Percentiles rank a stretch among this genome's conserved stretches.
Evolutionary conservation across 2,888 invertebrate genomes (phyloP).

Genomic region (Drosophila meridiana): DNA sequence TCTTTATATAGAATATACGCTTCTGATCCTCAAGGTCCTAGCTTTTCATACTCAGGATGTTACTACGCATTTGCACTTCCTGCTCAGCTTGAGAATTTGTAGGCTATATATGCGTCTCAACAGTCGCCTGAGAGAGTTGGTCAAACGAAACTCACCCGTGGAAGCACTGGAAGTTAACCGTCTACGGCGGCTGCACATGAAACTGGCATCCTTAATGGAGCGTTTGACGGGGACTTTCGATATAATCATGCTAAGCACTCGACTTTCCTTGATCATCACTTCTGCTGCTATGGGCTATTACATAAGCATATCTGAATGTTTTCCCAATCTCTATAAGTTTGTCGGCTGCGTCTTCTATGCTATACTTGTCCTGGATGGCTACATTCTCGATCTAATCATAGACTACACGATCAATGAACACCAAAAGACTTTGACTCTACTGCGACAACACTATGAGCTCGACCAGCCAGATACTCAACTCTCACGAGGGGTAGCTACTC

Average conservation of each 20-base stretch:
- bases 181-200: constrained; percentile 38
- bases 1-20: accelerated
- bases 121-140: constrained; percentile 7
- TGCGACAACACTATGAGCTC: constrained; percentile 2
- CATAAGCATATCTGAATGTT: not conserved
- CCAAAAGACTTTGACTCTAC: constrained; percentile 4
- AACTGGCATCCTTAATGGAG: constrained; percentile 18
- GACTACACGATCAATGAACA: constrained; percentile 17
- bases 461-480: not conserved
- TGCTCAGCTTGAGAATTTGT: constrained; percentile 36
- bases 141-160: not conserved
- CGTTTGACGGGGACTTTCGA: constrained; percentile 24
- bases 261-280: constrained; percentile 26
- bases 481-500: constrained; percentile 26
- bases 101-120: constrained; percentile 22
- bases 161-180: constrained; percentile 31
- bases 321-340: not conserved
- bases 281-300: constrained; percentile 34
- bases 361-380: not conserved
- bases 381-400: constrained; percentile 25
- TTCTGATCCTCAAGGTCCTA: constrained; percentile 5
- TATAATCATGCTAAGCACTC: constrained; percentile 9
- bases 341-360: constrained; percentile 5
- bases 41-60: constrained; percentile 12
- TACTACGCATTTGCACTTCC: constrained; percentile 36